A percentile compares a stretch with the other conserved stretches of the same genome.
phyloP scores from a whole-genome alignment of 2,113 vertebrate species.

The Mobula hypostoma region DNA sequence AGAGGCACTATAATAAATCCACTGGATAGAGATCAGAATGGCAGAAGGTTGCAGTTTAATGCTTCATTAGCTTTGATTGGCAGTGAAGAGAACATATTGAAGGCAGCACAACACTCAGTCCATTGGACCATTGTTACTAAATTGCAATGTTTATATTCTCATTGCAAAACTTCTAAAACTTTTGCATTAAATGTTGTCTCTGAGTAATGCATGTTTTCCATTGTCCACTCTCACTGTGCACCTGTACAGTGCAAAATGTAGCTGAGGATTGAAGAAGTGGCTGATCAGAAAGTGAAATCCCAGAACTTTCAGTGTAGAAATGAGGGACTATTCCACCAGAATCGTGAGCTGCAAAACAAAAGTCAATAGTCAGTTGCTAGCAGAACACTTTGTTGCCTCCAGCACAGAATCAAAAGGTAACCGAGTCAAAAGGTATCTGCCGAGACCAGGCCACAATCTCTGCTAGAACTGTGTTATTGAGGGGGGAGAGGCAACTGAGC shows the following conservation, averaged over 20 bases:
- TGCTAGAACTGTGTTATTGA: background rate
- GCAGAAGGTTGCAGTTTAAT: background rate
- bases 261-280: background rate
- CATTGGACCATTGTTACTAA: background rate
- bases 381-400: background rate
- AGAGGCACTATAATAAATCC: background rate
- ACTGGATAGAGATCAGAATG: background rate
- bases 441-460: background rate
- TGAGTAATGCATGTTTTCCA: background rate
- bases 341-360: slow-evolving; percentile 58
- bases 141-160: background rate
- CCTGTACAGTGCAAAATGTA: background rate
- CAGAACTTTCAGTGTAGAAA: slow-evolving; percentile 17
- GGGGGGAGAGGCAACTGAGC: background rate
- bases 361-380: background rate
- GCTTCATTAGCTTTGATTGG: background rate
- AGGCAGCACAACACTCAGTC: background rate
- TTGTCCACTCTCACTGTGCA: background rate
- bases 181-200: background rate
- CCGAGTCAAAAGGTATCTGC: background rate
- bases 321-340: slow-evolving; percentile 63
- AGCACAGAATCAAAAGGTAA: no score
- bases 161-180: slow-evolving; percentile 2
- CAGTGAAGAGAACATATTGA: background rate
- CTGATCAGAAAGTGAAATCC: background rate